Base-by-base conservation (phyloP, 1,140 invertebrate genomes). In the Diachasmimorpha longicaudata region DNA sequence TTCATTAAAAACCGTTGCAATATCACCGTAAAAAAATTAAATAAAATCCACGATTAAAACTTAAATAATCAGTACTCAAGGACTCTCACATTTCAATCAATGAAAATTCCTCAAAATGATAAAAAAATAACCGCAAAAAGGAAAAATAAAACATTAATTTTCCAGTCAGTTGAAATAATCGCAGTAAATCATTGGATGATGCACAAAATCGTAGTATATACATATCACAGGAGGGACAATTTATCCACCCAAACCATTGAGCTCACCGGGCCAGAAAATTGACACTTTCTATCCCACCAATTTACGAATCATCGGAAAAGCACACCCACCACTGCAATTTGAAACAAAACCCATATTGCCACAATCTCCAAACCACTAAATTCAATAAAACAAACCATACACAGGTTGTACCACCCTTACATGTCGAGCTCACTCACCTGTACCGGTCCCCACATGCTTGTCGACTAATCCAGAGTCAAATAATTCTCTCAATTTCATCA, bases 281-380 rank as follows among this genome's bases (percentile, higher is more conserved):
- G 58, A 63, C 58, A 63, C 58, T 63, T 63, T 63, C 58, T 63
- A 63, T 63, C 58, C 58, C 58, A 63, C 58, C 58, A 63, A 63
- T 63, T 63, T 63, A 63, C 58, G 58, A 63, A 63, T 63, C 58
- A 63, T 63, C 58, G 58, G 58, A 25, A 63, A 63, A 63, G 58
- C 58, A 25, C 58, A 63, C 23, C 23, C 58, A 63, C 58, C 23
- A 63, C 21, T 52, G 14, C 48, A 55, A 55, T 63, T 63, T 63
- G 19, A 63, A 63, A 63, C 58, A 63, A 63, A 63, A 63, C 58
- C 58, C 58, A 63, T 63, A 63, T 25, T 11, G 21, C 23, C 21
- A 25, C 21, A 63, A 63, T 63, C 58, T 63, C 58, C 58, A 25
- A 63, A 63, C 58, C 58, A 63, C 58, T 25, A 63, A 63, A 63